Evolutionary conservation across 1,140 invertebrate species (phyloP).

Genomic region (Mamestra configurata): DNA sequence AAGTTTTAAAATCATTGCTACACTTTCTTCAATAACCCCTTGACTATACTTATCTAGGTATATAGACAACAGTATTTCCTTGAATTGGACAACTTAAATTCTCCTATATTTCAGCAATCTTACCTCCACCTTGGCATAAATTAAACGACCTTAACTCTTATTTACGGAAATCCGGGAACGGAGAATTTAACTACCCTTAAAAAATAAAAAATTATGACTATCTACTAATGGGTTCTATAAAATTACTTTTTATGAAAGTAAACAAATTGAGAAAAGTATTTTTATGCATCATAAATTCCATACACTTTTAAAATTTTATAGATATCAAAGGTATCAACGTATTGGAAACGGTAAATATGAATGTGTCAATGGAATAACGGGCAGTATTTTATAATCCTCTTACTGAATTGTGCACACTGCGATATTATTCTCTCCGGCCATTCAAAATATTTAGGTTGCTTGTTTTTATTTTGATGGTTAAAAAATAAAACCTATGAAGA

Average conservation of each 20-base stretch:
- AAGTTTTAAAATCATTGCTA: too few species aligned
- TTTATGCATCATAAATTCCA: background rate
- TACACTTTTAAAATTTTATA: background rate
- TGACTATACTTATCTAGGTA: background rate
- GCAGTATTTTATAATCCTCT: conserved; percentile 31
- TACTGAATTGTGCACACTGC: conserved; percentile 4
- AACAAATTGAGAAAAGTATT: background rate
- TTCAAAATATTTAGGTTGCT: background rate
- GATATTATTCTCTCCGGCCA: conserved; percentile 6
- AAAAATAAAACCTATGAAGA: too few species aligned
- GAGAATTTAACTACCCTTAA: background rate
- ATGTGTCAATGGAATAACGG: conserved; percentile 23
- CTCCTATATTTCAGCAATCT: conserved; percentile 16
- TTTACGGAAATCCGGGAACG: conserved; percentile 1
- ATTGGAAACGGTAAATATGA: background rate
- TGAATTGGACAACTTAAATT: conserved; percentile 16
- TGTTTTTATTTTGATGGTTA: background rate
- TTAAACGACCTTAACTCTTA: conserved; percentile 10
- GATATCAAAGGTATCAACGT: background rate
- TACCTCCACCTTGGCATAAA: conserved; percentile 3
- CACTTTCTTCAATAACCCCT: too few species aligned
- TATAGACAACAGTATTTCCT: background rate
- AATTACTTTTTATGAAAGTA: background rate
- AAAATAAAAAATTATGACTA: background rate
- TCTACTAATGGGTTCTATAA: background rate